phyloP scores from a whole-genome alignment of 2,113 vertebrate genomes.

The Gymnogyps californianus region DNA sequence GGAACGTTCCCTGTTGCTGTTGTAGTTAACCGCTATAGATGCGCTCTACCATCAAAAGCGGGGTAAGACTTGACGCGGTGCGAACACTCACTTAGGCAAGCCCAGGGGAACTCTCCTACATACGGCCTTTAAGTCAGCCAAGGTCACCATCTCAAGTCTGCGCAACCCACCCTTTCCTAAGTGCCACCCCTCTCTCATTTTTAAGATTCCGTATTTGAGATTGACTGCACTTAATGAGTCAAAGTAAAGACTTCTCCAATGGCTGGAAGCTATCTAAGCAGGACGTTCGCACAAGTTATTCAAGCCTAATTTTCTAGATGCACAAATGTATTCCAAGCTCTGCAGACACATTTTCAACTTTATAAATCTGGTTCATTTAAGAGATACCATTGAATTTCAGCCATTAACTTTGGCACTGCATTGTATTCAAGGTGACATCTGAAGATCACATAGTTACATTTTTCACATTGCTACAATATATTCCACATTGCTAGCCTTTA shows the following conservation, averaged over 20 bases:
- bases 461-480: background rate
- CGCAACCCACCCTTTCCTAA: background rate
- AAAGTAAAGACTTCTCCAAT: background rate
- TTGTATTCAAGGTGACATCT: background rate
- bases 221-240: background rate
- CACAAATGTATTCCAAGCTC: background rate
- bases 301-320: background rate
- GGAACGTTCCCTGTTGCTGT: background rate
- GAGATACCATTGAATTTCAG: background rate
- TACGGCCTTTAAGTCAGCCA: background rate
- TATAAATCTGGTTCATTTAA: background rate
- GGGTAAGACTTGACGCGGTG: fast-evolving
- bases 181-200: background rate
- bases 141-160: too few species aligned
- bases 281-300: background rate
- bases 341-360: background rate
- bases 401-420: background rate
- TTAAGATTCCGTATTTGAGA: background rate
- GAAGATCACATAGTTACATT: background rate
- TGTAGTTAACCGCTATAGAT: background rate
- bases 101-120: background rate
- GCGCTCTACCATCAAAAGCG: background rate
- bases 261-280: background rate
- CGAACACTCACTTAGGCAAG: background rate
- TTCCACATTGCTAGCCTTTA: background rate